phyloP scores from a whole-genome alignment of 2,888 invertebrate species.

The Drosophila mimetica region DNA sequence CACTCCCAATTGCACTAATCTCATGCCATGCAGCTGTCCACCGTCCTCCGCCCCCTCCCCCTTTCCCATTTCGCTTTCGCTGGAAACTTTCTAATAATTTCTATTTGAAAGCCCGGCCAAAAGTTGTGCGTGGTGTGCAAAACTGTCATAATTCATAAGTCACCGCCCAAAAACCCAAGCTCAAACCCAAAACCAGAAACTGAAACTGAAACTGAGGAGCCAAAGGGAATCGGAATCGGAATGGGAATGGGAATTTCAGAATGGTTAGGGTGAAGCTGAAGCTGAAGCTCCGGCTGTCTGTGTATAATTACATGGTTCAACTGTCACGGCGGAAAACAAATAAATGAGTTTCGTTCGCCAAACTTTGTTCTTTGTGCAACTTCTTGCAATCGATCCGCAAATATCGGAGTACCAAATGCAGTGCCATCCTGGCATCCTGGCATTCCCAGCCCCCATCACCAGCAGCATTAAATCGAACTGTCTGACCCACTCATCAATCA shows the following conservation, averaged over 20 bases:
- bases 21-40: conserved; percentile 38
- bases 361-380: conserved; percentile 43
- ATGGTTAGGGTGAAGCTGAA: neutral
- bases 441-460: neutral
- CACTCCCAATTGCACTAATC: conserved; percentile 58
- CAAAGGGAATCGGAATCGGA: conserved; percentile 3
- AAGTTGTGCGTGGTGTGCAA: conserved; percentile 74
- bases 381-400: conserved; percentile 52
- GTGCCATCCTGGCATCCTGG: neutral
- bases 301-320: conserved; percentile 79
- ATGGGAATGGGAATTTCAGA: conserved; percentile 1
- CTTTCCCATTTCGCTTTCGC: conserved; percentile 58
- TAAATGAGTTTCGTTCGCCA: conserved; percentile 65
- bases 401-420: conserved; percentile 29
- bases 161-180: conserved; percentile 19
- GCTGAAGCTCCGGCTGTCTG: conserved; percentile 42
- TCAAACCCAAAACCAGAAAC: conserved; percentile 11
- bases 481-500: conserved; percentile 35
- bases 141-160: conserved; percentile 77
- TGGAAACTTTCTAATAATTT: conserved; percentile 73
- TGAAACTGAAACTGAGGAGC: conserved; percentile 25
- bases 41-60: too few relatives aligned
- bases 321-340: conserved; percentile 73
- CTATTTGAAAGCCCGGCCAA: conserved; percentile 71
- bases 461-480: neutral